These are phyloP conservation scores for Vanessa atalanta DNA, from an alignment of 1,140 invertebrate genomes.

Conservation along the genomic window DNA sequence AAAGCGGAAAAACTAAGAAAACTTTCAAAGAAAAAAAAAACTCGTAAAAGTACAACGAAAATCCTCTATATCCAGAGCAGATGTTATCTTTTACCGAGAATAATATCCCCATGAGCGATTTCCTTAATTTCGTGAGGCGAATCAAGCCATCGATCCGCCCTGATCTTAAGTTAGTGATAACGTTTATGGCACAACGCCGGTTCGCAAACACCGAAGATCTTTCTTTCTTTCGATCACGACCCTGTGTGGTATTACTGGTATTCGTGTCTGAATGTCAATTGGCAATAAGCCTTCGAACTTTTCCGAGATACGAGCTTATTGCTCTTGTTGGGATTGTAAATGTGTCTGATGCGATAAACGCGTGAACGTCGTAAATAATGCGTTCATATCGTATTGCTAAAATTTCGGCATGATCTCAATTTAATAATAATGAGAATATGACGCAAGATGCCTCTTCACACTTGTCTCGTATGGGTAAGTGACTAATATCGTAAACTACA, in stretches of 20 bases:
- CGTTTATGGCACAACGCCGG: constrained; percentile 66
- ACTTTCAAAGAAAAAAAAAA: constrained; percentile 45
- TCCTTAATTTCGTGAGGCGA: constrained; percentile 79
- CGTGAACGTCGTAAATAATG: constrained; percentile 28
- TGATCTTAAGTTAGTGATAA: constrained; percentile 75
- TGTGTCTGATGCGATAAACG: constrained; percentile 42
- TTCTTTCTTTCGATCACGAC: constrained; percentile 75
- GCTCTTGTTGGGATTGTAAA: constrained; percentile 44
- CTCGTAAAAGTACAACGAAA: constrained; percentile 56
- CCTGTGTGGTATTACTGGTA: constrained; percentile 63
- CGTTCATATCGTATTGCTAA: constrained; percentile 7
- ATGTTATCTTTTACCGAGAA: constrained; percentile 71
- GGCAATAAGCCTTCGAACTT: constrained; percentile 67
- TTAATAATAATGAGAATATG: not conserved
- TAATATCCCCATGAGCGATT: constrained; percentile 80
- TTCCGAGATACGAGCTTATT: constrained; percentile 49
- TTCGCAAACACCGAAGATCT: constrained; percentile 65
- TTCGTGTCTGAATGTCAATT: constrained; percentile 76
- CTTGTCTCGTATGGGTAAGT: too few species aligned
- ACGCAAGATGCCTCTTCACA: too few species aligned
- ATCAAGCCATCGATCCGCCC: constrained; percentile 76
- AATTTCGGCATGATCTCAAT: not conserved
- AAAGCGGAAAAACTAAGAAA: constrained; percentile 39
- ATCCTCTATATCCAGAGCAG: constrained; percentile 67
- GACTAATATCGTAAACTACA: too few species aligned